These are phyloP conservation scores for Calephelis perditalis DNA, from an alignment of 2,888 invertebrate genomes.

Conservation along the genomic window DNA sequence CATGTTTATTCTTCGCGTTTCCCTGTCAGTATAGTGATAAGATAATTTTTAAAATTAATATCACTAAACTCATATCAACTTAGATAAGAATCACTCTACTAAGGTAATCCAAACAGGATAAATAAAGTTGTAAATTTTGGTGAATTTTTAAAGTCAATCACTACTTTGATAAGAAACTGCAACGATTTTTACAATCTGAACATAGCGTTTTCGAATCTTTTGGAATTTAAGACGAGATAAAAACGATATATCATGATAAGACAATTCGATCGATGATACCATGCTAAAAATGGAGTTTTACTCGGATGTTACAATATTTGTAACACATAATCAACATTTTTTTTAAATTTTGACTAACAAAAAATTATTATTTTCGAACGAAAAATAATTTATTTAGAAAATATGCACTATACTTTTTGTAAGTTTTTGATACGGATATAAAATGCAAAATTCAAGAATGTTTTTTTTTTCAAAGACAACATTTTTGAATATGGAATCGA, in stretches of 20 bases:
- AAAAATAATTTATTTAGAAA: too few relatives aligned
- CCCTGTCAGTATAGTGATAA: conserved; percentile 43
- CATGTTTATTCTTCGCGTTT: conserved; percentile 30
- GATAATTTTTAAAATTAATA: conserved; percentile 60
- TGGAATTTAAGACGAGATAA: neutral
- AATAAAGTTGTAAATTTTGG: conserved; percentile 13
- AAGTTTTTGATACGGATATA: too few relatives aligned
- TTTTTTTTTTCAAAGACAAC: too few relatives aligned
- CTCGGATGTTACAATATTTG: too few relatives aligned
- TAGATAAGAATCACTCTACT: conserved; percentile 6
- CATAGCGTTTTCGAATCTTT: conserved; percentile 1
- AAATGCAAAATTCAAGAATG: too few relatives aligned
- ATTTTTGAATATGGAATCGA: too few relatives aligned
- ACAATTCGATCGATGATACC: neutral
- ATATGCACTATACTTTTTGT: too few relatives aligned
- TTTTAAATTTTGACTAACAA: too few relatives aligned
- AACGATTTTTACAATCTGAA: neutral
- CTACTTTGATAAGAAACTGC: conserved; percentile 45
- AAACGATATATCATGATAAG: conserved; percentile 6
- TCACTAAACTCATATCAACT: conserved; percentile 38
- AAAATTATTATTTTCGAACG: too few relatives aligned
- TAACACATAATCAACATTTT: too few relatives aligned
- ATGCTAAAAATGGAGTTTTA: too few relatives aligned
- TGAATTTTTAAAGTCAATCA: conserved; percentile 46
- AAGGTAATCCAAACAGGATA: conserved; percentile 14